These are phyloP conservation scores for Quadroppia sp. DNA, from an alignment of 2,888 invertebrate species.

Conservation along the genomic window DNA sequence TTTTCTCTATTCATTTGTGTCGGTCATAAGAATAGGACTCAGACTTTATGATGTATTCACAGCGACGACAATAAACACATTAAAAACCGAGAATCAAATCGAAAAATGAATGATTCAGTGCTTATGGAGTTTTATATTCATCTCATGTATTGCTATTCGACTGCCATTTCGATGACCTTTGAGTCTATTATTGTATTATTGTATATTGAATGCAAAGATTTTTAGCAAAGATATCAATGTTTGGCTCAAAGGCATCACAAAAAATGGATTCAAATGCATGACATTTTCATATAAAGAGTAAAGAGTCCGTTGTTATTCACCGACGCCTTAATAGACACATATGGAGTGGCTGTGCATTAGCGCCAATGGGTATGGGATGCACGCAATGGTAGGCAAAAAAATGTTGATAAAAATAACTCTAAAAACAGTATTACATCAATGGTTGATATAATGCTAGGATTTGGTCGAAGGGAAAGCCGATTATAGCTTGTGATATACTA, in stretches of 20 bases:
- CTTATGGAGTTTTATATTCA: too few relatives aligned
- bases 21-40: not conserved
- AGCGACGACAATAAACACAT: not conserved
- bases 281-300: not conserved
- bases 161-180: constrained; percentile 9
- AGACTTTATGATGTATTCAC: constrained; percentile 1
- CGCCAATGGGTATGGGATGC: constrained; percentile 29
- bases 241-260: not conserved
- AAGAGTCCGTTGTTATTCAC: not conserved
- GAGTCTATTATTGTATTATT: not conserved
- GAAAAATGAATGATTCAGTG: not conserved
- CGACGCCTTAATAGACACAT: not conserved
- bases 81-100: not conserved
- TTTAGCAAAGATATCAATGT: constrained; percentile 19
- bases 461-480: constrained; percentile 14
- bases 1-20: not conserved
- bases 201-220: not conserved
- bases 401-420: not conserved
- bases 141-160: not conserved
- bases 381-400: constrained; percentile 10
- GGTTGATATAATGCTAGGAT: not conserved
- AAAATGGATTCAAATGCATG: not conserved
- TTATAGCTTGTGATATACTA: constrained; percentile 18
- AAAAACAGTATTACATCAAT: too few relatives aligned
- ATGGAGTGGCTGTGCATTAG: not conserved